Conservation (phyloP, 2,113 vertebrate genomes). For the Zingel zingel region DNA sequence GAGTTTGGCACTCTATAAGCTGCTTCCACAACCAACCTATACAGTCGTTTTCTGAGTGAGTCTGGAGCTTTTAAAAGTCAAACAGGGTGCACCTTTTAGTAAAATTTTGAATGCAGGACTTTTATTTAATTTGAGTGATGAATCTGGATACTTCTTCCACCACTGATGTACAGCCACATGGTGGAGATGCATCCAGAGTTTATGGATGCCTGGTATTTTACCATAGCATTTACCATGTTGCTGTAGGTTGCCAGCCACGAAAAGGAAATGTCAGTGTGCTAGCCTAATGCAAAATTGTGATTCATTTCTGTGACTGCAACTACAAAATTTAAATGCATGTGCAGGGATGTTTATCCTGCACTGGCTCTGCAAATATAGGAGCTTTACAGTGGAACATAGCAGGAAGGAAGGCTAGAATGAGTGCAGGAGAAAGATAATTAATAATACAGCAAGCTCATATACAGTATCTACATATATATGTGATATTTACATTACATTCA, state of each 20-base stretch:
- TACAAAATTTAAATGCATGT: not conserved
- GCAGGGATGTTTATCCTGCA: not conserved
- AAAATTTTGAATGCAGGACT: not conserved
- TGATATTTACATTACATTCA: constrained; percentile 58
- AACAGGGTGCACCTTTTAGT: not conserved
- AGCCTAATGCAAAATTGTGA: not conserved
- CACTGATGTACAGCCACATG: not conserved
- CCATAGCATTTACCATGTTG: not conserved
- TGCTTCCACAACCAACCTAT: no score
- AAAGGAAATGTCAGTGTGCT: constrained; percentile 1
- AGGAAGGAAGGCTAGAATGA: not conserved
- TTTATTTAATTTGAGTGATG: not conserved
- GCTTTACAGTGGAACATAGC: not conserved
- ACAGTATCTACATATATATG: constrained; percentile 23
- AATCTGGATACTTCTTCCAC: not conserved
- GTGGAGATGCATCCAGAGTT: not conserved
- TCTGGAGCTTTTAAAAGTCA: not conserved
- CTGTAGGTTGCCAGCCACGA: not conserved
- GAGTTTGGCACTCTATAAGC: no score
- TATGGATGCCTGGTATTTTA: not conserved
- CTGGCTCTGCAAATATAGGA: not conserved
- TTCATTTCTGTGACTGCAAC: not conserved
- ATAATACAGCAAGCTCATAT: constrained; percentile 30
- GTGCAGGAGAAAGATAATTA: not conserved
- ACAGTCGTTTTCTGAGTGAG: no score